Evolutionary conservation across 2,888 invertebrate genomes (phyloP), one percentile per base, ranked within the genome.

Genomic region (Torymus tubicola): DNA sequence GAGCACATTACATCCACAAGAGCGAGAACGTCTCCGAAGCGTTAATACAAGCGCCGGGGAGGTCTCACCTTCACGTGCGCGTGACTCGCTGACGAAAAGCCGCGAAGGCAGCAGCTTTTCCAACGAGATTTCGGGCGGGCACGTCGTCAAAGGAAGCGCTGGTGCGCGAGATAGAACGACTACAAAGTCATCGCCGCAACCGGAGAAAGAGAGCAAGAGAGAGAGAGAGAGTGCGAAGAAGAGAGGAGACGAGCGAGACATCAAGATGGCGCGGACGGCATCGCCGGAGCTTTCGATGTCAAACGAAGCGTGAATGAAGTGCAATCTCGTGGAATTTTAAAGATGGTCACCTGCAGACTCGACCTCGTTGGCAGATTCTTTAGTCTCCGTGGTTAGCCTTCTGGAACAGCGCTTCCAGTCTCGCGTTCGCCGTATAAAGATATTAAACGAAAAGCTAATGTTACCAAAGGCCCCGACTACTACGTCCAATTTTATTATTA

Each of bases 321-420:
- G 87, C 85, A 89, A 86, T 88, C 87, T 88, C 82, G 85, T 84
- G 88, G 88, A 89, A 89, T 87, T 86, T 84, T 83, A 85, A 87
- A 87, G 87, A 87, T 86, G 86, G 86, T 84, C 85, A 85, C 82
- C 82, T 83, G 81, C 79, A 82, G 84, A 81, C 81, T 82, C 77
- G 75, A 72, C 61, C 81, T 84, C 81, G 81, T 31, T 53, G 31
- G 42, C 31, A 31, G 57, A 68, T 63, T 64, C 73, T 73, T 80
- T 77, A 71, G 74, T 69, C 74, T 70, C 16, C 31, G 74, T 76
- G 74, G 50, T 80, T 74, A 85, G 82, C 85, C 87, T 84, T 85
- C 86, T 85, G 88, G 87, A 89, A 89, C 87, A 87, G 82, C 85
- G 85, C 85, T 84, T 55, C 70, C 70, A 67, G 60, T 52, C 83